phyloP scores from a whole-genome alignment of 2,113 vertebrate species.

The Hippocampus comes region DNA sequence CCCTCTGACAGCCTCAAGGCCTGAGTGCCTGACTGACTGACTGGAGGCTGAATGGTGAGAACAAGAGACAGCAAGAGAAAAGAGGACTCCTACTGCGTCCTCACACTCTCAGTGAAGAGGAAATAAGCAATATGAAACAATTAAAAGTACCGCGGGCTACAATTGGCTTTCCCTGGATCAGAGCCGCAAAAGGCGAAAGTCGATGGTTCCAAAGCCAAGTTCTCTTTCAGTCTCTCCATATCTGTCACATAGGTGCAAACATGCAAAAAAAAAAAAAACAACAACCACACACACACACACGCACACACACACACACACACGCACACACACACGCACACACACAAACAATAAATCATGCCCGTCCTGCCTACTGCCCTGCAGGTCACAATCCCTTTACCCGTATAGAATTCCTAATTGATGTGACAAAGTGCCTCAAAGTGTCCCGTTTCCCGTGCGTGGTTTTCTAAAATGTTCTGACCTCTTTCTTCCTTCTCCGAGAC shows the following conservation, averaged over 20 bases:
- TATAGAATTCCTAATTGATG: slow-evolving; percentile 72
- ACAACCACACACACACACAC: background rate
- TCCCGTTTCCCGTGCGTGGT: slow-evolving; percentile 62
- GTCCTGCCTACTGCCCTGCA: slow-evolving; percentile 49
- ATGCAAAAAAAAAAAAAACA: slow-evolving; percentile 10
- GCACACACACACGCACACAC: slow-evolving; percentile 11
- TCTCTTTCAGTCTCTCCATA: slow-evolving; percentile 13
- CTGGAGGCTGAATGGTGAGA: slow-evolving; percentile 48
- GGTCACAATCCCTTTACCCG: slow-evolving; percentile 55
- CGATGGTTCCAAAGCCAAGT: slow-evolving; percentile 48
- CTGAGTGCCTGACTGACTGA: slow-evolving; percentile 51
- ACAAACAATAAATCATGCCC: slow-evolving; percentile 48
- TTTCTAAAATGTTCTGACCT: slow-evolving; percentile 61
- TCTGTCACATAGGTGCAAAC: slow-evolving; percentile 18
- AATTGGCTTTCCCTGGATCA: slow-evolving; percentile 57
- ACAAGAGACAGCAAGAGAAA: slow-evolving; percentile 30
- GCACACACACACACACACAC: background rate
- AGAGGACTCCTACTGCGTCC: slow-evolving; percentile 24
- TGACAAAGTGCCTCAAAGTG: slow-evolving; percentile 65
- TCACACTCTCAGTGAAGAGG: slow-evolving; percentile 30
- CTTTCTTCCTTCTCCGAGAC: slow-evolving; percentile 23
- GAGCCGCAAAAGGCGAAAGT: slow-evolving; percentile 42
- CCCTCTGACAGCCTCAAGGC: slow-evolving; percentile 65
- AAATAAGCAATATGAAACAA: slow-evolving; percentile 57
- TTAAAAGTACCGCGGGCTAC: slow-evolving; percentile 50